Conservation (phyloP, 2,888 invertebrate species). For the Listrodromus nycthemerus region DNA sequence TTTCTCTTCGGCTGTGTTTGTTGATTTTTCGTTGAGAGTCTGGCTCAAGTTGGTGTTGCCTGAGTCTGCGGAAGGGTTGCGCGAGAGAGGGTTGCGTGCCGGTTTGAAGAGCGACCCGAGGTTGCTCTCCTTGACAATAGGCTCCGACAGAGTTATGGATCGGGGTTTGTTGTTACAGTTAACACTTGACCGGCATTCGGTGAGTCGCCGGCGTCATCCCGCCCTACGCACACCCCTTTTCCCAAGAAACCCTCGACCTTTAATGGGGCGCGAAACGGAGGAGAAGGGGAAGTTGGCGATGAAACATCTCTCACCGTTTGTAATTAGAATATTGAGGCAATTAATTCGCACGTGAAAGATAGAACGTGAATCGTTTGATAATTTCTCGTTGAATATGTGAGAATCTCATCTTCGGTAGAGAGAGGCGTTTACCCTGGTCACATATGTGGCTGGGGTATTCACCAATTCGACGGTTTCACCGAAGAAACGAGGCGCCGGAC, state of each 20-base stretch:
- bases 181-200: slow-evolving; percentile 77
- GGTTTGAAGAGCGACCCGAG: slow-evolving; percentile 41
- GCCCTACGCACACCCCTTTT: slow-evolving; percentile 59
- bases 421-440: slow-evolving; percentile 39
- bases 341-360: neutral
- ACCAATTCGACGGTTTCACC: slow-evolving; percentile 73
- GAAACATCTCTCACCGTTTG: slow-evolving; percentile 47
- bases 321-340: slow-evolving; percentile 51
- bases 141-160: slow-evolving; percentile 69
- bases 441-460: slow-evolving; percentile 69
- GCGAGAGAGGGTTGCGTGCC: slow-evolving; percentile 56
- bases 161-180: slow-evolving; percentile 77
- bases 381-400: neutral
- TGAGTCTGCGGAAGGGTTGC: slow-evolving; percentile 11
- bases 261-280: slow-evolving; percentile 34
- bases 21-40: slow-evolving; percentile 26
- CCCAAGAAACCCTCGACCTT: slow-evolving; percentile 58
- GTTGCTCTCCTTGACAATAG: slow-evolving; percentile 58
- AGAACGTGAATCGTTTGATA: neutral
- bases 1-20: slow-evolving; percentile 1
- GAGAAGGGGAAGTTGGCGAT: neutral
- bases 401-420: slow-evolving; percentile 19
- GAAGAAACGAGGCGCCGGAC: slow-evolving; percentile 52
- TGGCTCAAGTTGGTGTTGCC: slow-evolving; percentile 17
- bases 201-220: slow-evolving; percentile 44